Base-by-base conservation (phyloP, 2,888 invertebrate genomes). In the Drosophila koepferae region DNA sequence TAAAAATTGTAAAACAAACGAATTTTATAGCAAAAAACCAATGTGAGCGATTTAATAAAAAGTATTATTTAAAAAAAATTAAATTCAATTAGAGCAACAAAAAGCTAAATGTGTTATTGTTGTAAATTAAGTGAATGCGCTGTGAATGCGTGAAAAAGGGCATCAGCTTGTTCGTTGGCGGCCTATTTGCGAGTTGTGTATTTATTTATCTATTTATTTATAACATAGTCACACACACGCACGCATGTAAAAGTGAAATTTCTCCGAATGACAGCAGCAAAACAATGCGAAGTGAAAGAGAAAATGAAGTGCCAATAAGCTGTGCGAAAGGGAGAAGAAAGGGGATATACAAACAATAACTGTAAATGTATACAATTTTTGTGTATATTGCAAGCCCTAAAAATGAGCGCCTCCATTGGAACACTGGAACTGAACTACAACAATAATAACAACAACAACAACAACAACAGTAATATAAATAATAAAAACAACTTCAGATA, bases 281-380 rank as follows among this genome's bases (percentile, higher is more conserved):
- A 64, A 55, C 69, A 60, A 79, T 70, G 75, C 55, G 62, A 64
- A 70, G 62, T 80, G 76, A 77, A 77, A 80, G 80, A 74, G 80
- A 77, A 77, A 60, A 58, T 58, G 44, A 34, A 58, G 44, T 44
- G 58, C 20, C 34, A 58, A 44, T 58, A 58, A 58, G 20, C 16
- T 6, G 10, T 34, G 44, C 16, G 3, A 58, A 44, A 44, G 16
- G 20, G 20, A 34, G 20, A 34, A 31, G 80, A 79, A 74, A 31
- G 40, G 60, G 60, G 28, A 34, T 55, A 44, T 31, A 78, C 51
- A 34, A 60, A 41, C 36, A 51, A 54, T 61, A 80, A 76, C 80
- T 68, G 77, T 76, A 51, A 78, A 64, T 41, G 60, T 59, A 28
- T 23, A 59, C 9, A 53, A 59, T 46, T 60, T 71, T 70, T 63